Evolutionary conservation across 2,797 vertebrate species (phyloP), one percentile per base, ranked within the genome.

Genomic region (Pogoniulus pusillus): DNA sequence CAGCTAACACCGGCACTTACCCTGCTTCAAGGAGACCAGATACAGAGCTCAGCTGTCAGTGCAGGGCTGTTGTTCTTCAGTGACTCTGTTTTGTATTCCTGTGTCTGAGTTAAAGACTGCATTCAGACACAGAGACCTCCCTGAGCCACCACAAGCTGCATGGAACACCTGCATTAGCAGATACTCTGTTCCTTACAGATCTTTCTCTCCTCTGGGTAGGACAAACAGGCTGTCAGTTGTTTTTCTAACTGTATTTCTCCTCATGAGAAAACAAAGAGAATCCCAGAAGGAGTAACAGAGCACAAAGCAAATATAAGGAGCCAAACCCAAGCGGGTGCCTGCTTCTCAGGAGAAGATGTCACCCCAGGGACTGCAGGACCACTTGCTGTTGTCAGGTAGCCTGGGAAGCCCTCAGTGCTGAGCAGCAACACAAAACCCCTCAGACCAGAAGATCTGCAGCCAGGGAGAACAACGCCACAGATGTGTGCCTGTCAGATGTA

Each of bases 251-350:
- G 37, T 60, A 62, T 87, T 87, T 85, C 82, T 94, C 12, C 58
- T 87, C 27, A 10, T 35, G 32, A 89, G 59, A 77, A 76, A 89
- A 8, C 26, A 35, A 35, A 87, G 71, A 64, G 30, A 37, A 54
- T 58, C 37, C 32, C 32, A 4, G 43, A 74, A 68, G 65, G 34
- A 2, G 45, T 27, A 26, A 30, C 0, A 1, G 5, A 32, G 32
- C 27, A 26, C 47, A 24, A 27, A 66, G 69, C n/a, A 77, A 90
- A 35, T 22, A 65, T 22, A 39, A 26, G 59, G 54, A 72, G 27
- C 27, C 57, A 62, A 65, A 66, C 23, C 2, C 0, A 0, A 58
- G 45, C 16, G 18, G n/a, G 29, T 0, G 0, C 13, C 54, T 2
- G 7, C 39, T 79, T 32, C 57, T 74, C 29, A 4, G 59, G 66